These are phyloP conservation scores for Druceiella hillmani DNA, from an alignment of 2,888 invertebrate species.

Conservation along the genomic window DNA sequence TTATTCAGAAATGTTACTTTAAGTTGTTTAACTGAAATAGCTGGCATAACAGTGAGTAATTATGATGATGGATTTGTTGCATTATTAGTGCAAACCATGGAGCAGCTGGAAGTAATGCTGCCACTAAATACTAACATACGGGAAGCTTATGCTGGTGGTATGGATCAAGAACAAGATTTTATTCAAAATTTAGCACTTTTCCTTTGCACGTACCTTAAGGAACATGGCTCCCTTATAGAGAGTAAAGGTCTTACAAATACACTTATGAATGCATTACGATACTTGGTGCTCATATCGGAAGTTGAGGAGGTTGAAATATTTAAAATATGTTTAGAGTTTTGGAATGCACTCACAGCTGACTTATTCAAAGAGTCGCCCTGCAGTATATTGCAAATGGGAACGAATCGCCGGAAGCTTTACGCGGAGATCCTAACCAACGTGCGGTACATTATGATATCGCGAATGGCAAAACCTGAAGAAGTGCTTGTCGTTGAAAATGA, in stretches of 20 bases:
- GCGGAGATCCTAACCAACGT: constrained; percentile 80
- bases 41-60: constrained; percentile 80
- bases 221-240: constrained; percentile 87
- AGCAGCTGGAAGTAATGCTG: constrained; percentile 87
- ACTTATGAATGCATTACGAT: constrained; percentile 78
- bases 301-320: constrained; percentile 99
- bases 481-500: constrained; percentile 99
- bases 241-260: constrained; percentile 71
- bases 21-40: constrained; percentile 98
- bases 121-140: constrained; percentile 88
- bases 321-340: constrained; percentile 98
- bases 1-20: constrained; percentile 97
- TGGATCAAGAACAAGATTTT: constrained; percentile 97
- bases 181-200: constrained; percentile 98
- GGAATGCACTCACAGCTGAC: constrained; percentile 91
- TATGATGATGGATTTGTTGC: constrained; percentile 92
- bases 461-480: constrained; percentile 99
- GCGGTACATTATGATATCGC: constrained; percentile 95
- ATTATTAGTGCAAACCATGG: constrained; percentile 88
- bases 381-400: constrained; percentile 43
- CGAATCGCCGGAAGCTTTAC: constrained; percentile 55
- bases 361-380: constrained; percentile 86
- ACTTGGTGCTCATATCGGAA: constrained; percentile 89
- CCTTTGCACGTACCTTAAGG: constrained; percentile 92
- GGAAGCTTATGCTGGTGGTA: constrained; percentile 88